Percentiles rank a stretch among this genome's conserved stretches.
Conservation (phyloP, 2,113 vertebrate genomes). For the Empidonax traillii region DNA sequence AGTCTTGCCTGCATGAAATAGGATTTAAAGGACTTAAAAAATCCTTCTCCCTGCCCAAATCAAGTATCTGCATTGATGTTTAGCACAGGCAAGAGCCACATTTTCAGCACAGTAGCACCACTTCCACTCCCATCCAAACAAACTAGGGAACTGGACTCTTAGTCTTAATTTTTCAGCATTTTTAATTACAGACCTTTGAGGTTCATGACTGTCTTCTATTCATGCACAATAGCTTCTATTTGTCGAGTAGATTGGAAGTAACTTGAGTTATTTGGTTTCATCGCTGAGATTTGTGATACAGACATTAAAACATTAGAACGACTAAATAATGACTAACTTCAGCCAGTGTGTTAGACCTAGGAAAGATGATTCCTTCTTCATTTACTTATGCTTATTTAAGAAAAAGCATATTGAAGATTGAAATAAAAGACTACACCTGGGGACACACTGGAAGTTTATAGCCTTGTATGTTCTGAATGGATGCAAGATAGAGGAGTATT, state of each 20-base stretch:
- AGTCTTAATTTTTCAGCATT: neutral
- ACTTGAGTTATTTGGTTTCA: neutral
- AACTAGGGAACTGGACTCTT: neutral
- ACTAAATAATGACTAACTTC: neutral
- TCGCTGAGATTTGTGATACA: neutral
- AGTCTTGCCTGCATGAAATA: neutral
- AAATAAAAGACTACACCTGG: neutral
- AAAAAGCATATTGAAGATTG: neutral
- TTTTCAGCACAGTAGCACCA: neutral
- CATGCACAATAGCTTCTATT: neutral
- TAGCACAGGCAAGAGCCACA: neutral
- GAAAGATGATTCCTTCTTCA: neutral
- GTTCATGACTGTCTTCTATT: neutral
- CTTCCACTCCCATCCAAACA: neutral
- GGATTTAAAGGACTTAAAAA: neutral
- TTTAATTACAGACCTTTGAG: neutral
- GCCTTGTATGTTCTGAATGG: neutral
- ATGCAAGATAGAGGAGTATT: neutral
- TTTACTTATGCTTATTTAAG: neutral
- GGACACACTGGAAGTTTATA: neutral
- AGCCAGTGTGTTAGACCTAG: neutral
- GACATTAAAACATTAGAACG: neutral
- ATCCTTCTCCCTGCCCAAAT: neutral
- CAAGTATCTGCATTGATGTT: neutral
- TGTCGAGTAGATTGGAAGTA: neutral